These are phyloP conservation scores for Podarcis muralis DNA, from an alignment of 2,113 vertebrate genomes.

Conservation along the genomic window DNA sequence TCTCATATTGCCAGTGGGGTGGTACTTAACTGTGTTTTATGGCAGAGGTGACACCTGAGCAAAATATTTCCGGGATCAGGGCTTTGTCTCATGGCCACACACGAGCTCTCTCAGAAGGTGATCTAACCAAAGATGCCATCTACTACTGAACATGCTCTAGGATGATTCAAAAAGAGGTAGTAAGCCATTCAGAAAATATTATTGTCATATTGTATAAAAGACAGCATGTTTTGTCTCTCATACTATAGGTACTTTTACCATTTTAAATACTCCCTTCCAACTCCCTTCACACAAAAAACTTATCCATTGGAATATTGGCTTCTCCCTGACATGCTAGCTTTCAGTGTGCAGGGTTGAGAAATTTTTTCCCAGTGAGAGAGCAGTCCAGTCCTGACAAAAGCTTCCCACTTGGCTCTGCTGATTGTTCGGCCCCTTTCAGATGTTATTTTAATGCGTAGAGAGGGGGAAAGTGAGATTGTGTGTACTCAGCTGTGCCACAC, in stretches of 20 bases:
- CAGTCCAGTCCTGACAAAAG: neutral
- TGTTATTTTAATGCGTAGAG: neutral
- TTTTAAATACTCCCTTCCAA: neutral
- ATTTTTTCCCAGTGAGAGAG: neutral
- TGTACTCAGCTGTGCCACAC: neutral
- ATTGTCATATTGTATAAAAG: neutral
- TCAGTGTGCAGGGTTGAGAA: neutral
- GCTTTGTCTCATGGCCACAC: neutral
- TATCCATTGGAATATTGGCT: neutral
- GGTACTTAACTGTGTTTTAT: neutral
- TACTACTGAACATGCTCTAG: neutral
- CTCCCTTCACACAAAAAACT: neutral
- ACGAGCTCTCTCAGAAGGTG: neutral
- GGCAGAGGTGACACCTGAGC: neutral
- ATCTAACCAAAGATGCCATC: neutral
- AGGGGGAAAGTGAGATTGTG: neutral
- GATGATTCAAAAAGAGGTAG: neutral
- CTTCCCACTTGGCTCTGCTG: neutral
- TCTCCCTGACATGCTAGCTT: neutral
- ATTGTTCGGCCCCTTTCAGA: neutral
- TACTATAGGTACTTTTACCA: neutral
- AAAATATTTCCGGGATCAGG: neutral
- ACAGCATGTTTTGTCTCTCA: neutral
- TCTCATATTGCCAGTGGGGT: neutral
- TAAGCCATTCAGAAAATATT: neutral